Base-by-base conservation (phyloP, 2,888 invertebrate genomes). In the Monopis laevigella region DNA sequence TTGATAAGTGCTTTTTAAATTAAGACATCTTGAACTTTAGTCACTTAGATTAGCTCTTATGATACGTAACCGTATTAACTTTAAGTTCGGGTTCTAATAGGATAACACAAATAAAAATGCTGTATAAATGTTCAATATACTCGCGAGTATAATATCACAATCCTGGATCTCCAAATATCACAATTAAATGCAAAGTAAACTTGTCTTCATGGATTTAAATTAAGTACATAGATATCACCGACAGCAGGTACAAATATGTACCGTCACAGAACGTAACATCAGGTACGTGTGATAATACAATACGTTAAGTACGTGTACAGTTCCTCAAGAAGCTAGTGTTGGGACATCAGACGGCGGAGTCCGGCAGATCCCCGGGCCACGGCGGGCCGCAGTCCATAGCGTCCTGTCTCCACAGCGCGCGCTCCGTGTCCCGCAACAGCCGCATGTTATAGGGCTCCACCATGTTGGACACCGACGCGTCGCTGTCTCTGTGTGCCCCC, bases 341-440 rank as follows among this genome's bases (percentile, higher is more conserved):
- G 3, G 8, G 13, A 30, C 13, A 21, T 75, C 77, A 81, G 30
- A 82, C 80, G 41, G 75, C 67, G 3, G 77, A 77, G 61, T 81
- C 81, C 13, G 80, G 74, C 52, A 74, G 72, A 53, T 71, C 72
- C 71, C 75, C 73, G n/a, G 73, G 74, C 77, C 78, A 78, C 27
- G 78, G 77, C 56, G 78, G 75, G 51, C 55, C 68, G 41, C 71
- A 44, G 58, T 78, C 78, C 35, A 80, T 56, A 46, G 81, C 81
- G 64, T 82, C 75, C 61, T 82, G 81, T 1, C 81, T 66, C 80
- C 80, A 82, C 50, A 82, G 67, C 39, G 59, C 58, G 45, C 77
- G 69, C 43, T 60, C 51, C 43, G 61, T 52, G 44, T 75, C 75
- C 42, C 70, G 56, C 53, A 80, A 56, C 53, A 78, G 66, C 40